Conservation (phyloP, 23 tunicate species). For the Aplidium turbinatum region DNA sequence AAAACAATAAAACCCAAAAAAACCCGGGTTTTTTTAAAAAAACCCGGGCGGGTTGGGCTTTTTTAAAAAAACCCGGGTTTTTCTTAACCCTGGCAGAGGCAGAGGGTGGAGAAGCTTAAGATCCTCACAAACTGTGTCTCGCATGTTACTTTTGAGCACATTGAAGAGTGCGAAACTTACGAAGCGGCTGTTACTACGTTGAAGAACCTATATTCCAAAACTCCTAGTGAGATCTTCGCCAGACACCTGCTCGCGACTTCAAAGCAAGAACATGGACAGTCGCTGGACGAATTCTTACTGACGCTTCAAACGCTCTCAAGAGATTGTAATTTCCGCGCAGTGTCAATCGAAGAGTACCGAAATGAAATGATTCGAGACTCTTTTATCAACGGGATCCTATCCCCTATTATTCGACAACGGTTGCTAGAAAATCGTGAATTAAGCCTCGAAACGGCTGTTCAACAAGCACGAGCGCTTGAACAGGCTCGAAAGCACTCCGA, state of each 20-base stretch:
- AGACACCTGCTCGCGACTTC: constrained; percentile 15
- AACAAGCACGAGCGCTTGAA: constrained; percentile 7
- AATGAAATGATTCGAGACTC: constrained; percentile 16
- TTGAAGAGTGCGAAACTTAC: no score
- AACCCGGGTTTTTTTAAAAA: no score
- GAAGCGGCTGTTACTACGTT: not conserved
- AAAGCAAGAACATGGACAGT: constrained; percentile 7
- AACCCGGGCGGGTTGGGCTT: no score
- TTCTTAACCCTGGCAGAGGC: no score
- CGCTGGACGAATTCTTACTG: constrained; percentile 11
- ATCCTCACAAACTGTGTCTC: no score
- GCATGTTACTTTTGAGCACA: no score
- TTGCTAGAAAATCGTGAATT: not conserved
- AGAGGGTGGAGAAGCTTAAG: no score
- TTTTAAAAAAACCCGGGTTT: no score
- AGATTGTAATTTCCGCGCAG: constrained; percentile 13
- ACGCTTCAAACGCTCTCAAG: not conserved
- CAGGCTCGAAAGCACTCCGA: no score
- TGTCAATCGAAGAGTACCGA: not conserved
- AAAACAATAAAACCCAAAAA: no score
- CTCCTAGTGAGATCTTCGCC: constrained; percentile 6
- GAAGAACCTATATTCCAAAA: not conserved
- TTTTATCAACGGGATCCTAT: constrained; percentile 1
- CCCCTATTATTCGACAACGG: constrained; percentile 3
- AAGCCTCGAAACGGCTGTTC: not conserved